A percentile compares a stretch with the other conserved stretches of the same genome.
These are phyloP conservation scores for Phenganax stokvisi DNA, from an alignment of 92 coral and sea anemone genomes.

Conservation along the genomic window DNA sequence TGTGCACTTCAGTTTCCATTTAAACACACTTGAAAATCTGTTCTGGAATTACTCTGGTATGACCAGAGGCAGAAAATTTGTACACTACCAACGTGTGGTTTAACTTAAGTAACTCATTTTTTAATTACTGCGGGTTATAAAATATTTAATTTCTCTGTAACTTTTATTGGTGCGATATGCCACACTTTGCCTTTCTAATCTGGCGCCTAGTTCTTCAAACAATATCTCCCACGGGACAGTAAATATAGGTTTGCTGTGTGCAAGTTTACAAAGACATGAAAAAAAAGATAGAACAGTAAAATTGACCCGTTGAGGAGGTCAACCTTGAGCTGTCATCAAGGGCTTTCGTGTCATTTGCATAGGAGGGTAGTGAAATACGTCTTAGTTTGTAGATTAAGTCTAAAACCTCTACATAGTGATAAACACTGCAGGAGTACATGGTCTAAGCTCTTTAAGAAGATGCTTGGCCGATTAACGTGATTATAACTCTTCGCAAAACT, in stretches of 20 bases:
- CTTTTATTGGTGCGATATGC: not conserved
- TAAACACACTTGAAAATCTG: not conserved
- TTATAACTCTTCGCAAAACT: constrained; percentile 1
- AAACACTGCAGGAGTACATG: not conserved
- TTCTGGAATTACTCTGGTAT: not conserved
- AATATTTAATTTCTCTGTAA: not conserved
- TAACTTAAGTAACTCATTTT: not conserved
- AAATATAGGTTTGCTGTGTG: not conserved
- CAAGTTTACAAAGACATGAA: not conserved
- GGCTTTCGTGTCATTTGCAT: constrained; percentile 31
- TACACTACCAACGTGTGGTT: too few species aligned
- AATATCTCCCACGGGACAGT: too few species aligned
- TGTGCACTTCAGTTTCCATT: not conserved
- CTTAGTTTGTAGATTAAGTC: constrained; percentile 9
- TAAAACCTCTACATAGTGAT: not conserved
- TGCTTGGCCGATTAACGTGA: not conserved
- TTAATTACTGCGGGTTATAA: not conserved
- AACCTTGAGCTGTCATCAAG: constrained; percentile 27
- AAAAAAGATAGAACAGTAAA: not conserved
- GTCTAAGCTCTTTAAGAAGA: constrained; percentile 11
- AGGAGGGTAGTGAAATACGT: constrained; percentile 37
- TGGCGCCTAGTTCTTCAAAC: not conserved
- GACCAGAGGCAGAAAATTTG: not conserved
- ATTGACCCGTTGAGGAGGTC: constrained; percentile 40
- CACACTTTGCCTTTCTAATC: not conserved